phyloP scores from a whole-genome alignment of 2,888 invertebrate species.

The Sphaerophoria rueppellii region DNA sequence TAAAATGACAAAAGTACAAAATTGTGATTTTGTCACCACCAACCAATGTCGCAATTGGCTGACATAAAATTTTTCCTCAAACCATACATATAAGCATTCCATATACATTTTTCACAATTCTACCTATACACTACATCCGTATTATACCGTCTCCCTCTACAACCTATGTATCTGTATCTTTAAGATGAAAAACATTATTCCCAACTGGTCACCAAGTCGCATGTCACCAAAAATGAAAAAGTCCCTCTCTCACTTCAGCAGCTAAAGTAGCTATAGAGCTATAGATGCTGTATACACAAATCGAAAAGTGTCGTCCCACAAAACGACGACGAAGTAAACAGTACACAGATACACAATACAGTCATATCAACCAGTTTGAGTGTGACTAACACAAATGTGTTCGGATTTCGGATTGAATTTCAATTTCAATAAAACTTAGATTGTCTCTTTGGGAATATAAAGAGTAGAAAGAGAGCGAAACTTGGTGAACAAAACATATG shows the following conservation, averaged over 20 bases:
- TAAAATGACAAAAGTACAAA: slow-evolving; percentile 70
- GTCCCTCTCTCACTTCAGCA: slow-evolving; percentile 70
- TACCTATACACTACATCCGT: background rate
- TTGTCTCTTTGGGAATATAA: slow-evolving; percentile 7
- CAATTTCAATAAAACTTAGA: background rate
- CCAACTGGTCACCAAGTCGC: slow-evolving; percentile 76
- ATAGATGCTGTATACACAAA: slow-evolving; percentile 25
- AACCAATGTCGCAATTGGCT: slow-evolving; percentile 70
- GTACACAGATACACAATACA: background rate
- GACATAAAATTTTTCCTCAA: slow-evolving; percentile 52
- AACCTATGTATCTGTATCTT: slow-evolving; percentile 40
- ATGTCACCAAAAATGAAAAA: slow-evolving; percentile 75
- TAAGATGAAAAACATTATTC: slow-evolving; percentile 70
- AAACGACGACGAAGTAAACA: slow-evolving; percentile 59
- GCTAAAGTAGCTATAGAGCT: background rate
- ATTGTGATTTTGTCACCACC: slow-evolving; percentile 71
- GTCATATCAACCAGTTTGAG: slow-evolving; percentile 3
- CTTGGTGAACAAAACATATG: slow-evolving; percentile 33
- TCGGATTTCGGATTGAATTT: slow-evolving; percentile 5
- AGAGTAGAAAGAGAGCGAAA: slow-evolving; percentile 32
- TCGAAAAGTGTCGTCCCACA: slow-evolving; percentile 73
- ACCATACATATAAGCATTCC: slow-evolving; percentile 41
- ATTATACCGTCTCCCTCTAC: slow-evolving; percentile 64
- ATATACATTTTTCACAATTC: slow-evolving; percentile 10
- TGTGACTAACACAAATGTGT: background rate